Conservation (phyloP, 2,888 invertebrate genomes). For the Tetramorium bicarinatum region DNA sequence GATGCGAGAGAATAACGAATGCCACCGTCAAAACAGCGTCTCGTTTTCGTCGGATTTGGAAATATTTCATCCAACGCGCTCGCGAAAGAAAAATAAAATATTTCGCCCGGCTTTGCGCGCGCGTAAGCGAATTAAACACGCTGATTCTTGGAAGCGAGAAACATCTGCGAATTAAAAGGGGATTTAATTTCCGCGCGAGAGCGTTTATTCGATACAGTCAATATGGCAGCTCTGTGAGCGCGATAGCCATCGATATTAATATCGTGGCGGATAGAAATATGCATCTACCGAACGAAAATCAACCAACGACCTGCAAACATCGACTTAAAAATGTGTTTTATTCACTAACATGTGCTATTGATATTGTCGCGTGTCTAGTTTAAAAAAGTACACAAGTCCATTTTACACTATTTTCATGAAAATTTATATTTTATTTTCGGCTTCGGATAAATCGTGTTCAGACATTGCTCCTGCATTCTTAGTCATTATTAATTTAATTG, state of each 20-base stretch:
- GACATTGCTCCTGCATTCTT: background rate
- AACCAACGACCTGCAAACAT: conserved; percentile 18
- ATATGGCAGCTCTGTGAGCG: conserved; percentile 37
- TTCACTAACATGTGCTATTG: background rate
- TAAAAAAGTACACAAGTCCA: background rate
- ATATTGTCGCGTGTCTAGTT: background rate
- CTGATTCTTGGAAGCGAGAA: conserved; percentile 51
- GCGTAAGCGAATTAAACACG: conserved; percentile 39
- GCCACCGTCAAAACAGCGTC: conserved; percentile 27
- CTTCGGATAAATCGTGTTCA: background rate
- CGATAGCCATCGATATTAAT: conserved; percentile 47
- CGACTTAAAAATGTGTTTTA: conserved; percentile 23
- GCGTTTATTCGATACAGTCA: conserved; percentile 48
- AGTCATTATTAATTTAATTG: background rate
- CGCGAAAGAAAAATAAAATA: conserved; percentile 45
- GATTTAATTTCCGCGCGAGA: conserved; percentile 50
- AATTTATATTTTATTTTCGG: background rate
- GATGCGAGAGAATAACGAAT: conserved; percentile 19
- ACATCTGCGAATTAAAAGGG: conserved; percentile 50
- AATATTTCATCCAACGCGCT: conserved; percentile 38
- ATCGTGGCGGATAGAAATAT: conserved; percentile 29
- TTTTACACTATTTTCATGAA: background rate
- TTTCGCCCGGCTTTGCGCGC: background rate
- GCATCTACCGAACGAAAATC: conserved; percentile 21
- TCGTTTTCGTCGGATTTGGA: conserved; percentile 31